These are phyloP conservation scores for Mythimna vitellina DNA, from an alignment of 2,888 invertebrate species.

Conservation along the genomic window DNA sequence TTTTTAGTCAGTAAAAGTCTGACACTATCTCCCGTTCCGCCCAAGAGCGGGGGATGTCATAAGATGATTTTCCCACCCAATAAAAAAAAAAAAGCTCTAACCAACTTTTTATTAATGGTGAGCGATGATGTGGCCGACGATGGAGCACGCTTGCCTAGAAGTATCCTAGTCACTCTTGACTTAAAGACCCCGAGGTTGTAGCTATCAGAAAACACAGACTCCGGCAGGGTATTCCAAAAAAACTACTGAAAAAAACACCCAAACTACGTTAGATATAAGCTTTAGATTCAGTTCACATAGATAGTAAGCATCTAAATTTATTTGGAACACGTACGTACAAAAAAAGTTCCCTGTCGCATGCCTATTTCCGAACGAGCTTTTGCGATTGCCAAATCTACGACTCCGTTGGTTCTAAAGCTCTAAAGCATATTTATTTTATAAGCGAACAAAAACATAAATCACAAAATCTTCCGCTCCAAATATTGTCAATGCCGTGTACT, in stretches of 20 bases:
- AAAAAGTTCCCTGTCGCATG: slow-evolving; percentile 25
- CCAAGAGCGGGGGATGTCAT: too few species aligned
- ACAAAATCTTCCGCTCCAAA: slow-evolving; percentile 69
- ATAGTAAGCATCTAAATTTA: slow-evolving; percentile 21
- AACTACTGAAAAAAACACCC: slow-evolving; percentile 11
- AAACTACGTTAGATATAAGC: slow-evolving; percentile 17
- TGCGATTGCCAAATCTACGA: slow-evolving; percentile 35
- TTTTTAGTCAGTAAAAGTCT: too few species aligned
- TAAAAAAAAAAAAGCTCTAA: too few species aligned
- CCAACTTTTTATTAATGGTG: too few species aligned
- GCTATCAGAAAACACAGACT: too few species aligned
- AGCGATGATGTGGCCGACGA: too few species aligned
- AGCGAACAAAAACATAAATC: slow-evolving; percentile 66
- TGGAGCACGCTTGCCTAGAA: too few species aligned
- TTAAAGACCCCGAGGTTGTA: too few species aligned
- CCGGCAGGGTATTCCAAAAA: too few species aligned
- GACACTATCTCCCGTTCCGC: too few species aligned
- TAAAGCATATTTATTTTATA: slow-evolving; percentile 62
- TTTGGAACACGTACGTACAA: slow-evolving; percentile 3
- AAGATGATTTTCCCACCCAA: too few species aligned
- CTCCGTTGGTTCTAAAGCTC: slow-evolving; percentile 32
- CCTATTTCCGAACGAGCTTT: slow-evolving; percentile 42
- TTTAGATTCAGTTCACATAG: slow-evolving; percentile 11
- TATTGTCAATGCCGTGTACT: slow-evolving; percentile 63
- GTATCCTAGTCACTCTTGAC: too few species aligned